phyloP scores from a whole-genome alignment of 1,140 invertebrate genomes.

The Philopotamus ludificatus region DNA sequence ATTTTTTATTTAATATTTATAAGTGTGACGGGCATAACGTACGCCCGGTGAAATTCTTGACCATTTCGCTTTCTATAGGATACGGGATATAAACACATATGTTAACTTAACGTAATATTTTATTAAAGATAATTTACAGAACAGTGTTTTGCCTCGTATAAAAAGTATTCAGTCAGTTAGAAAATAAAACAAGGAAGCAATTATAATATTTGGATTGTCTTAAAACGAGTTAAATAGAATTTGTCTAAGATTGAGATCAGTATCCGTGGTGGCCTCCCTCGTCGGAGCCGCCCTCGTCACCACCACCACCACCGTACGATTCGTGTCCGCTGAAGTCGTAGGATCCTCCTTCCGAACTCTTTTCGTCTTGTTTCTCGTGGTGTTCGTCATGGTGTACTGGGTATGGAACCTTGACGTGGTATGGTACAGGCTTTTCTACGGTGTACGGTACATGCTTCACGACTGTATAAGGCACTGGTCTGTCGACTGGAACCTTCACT shows the following conservation, averaged over 20 bases:
- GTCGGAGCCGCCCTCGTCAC: conserved; percentile 34
- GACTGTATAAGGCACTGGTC: conserved; percentile 58
- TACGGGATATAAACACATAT: conserved; percentile 1
- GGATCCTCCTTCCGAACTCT: conserved; percentile 44
- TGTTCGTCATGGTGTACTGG: conserved; percentile 55
- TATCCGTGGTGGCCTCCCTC: conserved; percentile 41
- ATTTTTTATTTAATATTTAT: conserved; percentile 10
- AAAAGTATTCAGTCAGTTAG: conserved; percentile 38
- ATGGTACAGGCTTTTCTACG: conserved; percentile 62
- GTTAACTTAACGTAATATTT: conserved; percentile 37
- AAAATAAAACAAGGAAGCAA: conserved; percentile 31
- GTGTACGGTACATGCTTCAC: conserved; percentile 65
- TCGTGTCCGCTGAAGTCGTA: conserved; percentile 43
- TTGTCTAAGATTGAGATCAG: conserved; percentile 22
- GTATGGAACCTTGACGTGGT: conserved; percentile 56
- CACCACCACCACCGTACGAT: conserved; percentile 37
- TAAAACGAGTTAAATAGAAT: conserved; percentile 41
- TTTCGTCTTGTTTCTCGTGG: conserved; percentile 45
- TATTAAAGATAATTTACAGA: conserved; percentile 24
- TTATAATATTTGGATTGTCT: conserved; percentile 37
- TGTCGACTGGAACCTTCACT: conserved; percentile 62
- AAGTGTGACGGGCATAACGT: conserved; percentile 1
- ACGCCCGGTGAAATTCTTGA: background rate
- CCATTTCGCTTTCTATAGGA: conserved; percentile 15
- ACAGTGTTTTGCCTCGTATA: conserved; percentile 40